phyloP scores from a whole-genome alignment of 1,140 invertebrate species.

The Caenorhabditis latens region DNA sequence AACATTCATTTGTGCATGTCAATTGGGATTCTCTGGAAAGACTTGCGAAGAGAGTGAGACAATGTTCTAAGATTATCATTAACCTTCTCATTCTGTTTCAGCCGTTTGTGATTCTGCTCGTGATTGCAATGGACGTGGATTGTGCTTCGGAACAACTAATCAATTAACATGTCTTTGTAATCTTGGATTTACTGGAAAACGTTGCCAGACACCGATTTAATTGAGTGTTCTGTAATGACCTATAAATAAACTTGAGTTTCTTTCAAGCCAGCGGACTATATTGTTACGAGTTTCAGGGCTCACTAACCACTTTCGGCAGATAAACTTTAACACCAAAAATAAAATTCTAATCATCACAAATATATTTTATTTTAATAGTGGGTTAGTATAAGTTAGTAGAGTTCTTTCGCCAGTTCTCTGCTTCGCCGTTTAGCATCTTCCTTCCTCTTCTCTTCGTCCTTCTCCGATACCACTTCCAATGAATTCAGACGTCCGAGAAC shows the following conservation, averaged over 20 bases:
- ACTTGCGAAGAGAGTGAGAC: slow-evolving; percentile 59
- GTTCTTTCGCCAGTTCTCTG: neutral
- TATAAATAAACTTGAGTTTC: neutral
- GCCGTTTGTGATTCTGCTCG: slow-evolving; percentile 57
- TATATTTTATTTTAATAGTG: neutral
- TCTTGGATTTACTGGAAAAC: slow-evolving; percentile 50
- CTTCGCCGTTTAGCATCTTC: neutral
- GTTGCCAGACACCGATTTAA: slow-evolving; percentile 52
- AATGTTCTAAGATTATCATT: neutral
- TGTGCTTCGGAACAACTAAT: slow-evolving; percentile 53
- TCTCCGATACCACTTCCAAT: neutral
- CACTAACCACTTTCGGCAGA: too few species aligned
- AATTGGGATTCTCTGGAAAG: slow-evolving; percentile 51
- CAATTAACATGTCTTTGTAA: slow-evolving; percentile 56
- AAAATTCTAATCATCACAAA: too few species aligned
- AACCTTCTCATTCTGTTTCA: slow-evolving; percentile 10
- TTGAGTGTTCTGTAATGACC: neutral
- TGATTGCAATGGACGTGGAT: slow-evolving; percentile 60
- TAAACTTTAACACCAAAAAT: too few species aligned
- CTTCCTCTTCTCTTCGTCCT: neutral
- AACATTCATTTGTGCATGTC: slow-evolving; percentile 53
- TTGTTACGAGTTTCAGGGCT: too few species aligned
- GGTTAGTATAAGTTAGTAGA: neutral
- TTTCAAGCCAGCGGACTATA: too few species aligned
- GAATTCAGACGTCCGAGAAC: neutral